Percentiles rank a stretch among this genome's conserved stretches.
Conservation (phyloP, 2,888 invertebrate species). For the Eledone cirrhosa region DNA sequence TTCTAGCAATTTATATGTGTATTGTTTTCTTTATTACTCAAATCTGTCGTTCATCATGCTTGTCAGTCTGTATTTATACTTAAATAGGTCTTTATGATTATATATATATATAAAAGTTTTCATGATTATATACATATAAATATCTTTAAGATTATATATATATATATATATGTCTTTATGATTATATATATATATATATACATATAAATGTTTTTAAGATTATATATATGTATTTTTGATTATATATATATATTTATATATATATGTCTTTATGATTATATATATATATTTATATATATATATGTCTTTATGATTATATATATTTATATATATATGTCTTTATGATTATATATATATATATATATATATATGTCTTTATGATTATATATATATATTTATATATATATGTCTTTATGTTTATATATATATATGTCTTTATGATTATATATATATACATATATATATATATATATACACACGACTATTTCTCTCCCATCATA, state of each 20-base stretch:
- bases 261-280: background rate
- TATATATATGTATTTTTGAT: no score
- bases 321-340: no score
- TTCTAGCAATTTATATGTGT: background rate
- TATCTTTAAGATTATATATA: background rate
- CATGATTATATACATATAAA: background rate
- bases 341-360: no score
- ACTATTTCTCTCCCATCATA: no score
- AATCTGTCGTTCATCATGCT: background rate
- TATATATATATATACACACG: background rate
- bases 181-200: background rate
- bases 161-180: background rate
- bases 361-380: background rate
- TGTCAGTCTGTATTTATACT: background rate
- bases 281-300: background rate
- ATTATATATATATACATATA: background rate
- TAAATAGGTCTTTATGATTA: background rate
- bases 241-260: no score
- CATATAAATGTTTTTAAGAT: background rate
- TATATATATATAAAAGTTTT: background rate
- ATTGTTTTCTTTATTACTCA: background rate
- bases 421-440: background rate
- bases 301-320: background rate
- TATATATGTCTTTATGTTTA: no score
- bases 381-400: no score